phyloP scores from a whole-genome alignment of 2,797 vertebrate genomes.

The Sebastes itinus region DNA sequence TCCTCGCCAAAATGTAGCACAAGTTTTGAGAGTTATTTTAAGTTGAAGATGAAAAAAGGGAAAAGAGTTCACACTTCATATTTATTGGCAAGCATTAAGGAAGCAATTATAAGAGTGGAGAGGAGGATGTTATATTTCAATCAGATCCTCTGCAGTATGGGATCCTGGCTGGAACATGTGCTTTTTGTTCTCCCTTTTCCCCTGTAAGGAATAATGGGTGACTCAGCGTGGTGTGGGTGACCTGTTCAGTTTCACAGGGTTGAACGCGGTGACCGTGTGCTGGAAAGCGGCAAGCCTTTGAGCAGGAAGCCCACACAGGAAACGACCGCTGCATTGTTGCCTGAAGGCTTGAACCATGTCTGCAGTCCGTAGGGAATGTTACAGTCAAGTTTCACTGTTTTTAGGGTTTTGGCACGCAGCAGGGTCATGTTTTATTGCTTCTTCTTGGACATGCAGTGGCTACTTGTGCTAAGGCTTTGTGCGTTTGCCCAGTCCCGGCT shows the following conservation, averaged over 20 bases:
- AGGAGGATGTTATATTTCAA: slow-evolving; percentile 71
- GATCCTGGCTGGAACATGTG: slow-evolving; percentile 63
- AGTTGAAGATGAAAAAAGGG: not conserved
- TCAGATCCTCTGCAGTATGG: slow-evolving; percentile 35
- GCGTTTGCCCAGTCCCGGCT: not conserved
- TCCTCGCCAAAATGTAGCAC: no score
- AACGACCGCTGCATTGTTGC: slow-evolving; percentile 73
- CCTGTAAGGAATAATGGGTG: slow-evolving; percentile 58
- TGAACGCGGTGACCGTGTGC: slow-evolving; percentile 60
- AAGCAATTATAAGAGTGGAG: slow-evolving; percentile 50
- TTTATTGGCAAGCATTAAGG: slow-evolving; percentile 65
- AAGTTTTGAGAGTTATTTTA: no score
- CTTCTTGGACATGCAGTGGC: not conserved
- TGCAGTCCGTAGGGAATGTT: slow-evolving; percentile 58
- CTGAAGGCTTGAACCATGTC: slow-evolving; percentile 55
- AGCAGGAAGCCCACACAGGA: slow-evolving; percentile 81
- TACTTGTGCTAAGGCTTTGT: slow-evolving; percentile 1
- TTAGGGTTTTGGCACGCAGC: slow-evolving; percentile 39
- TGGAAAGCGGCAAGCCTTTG: slow-evolving; percentile 60
- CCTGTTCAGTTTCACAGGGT: slow-evolving; percentile 73
- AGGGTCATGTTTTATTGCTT: slow-evolving; percentile 51
- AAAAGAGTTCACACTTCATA: slow-evolving; percentile 9
- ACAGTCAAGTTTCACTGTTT: slow-evolving; percentile 43
- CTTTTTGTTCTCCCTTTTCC: slow-evolving; percentile 66
- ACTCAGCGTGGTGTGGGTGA: slow-evolving; percentile 67